Percentiles rank a stretch among this genome's conserved stretches.
These are phyloP conservation scores for Myopa tessellatipennis DNA, from an alignment of 2,888 invertebrate genomes.

Conservation along the genomic window DNA sequence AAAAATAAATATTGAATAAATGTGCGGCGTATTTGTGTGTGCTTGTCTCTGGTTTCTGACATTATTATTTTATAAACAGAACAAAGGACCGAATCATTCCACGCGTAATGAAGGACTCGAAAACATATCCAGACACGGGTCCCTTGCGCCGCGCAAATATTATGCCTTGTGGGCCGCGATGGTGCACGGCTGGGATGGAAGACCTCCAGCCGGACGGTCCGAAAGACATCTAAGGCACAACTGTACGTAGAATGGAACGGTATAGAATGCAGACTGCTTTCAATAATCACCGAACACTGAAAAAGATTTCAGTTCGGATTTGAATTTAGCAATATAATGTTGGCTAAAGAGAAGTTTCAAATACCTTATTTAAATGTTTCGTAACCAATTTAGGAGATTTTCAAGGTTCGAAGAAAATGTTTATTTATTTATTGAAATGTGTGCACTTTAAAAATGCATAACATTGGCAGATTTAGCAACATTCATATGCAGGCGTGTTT, in stretches of 20 bases:
- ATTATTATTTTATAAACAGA: slow-evolving; percentile 62
- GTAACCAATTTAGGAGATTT: no score
- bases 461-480: no score
- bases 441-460: no score
- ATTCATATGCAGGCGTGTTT: no score
- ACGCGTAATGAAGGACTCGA: slow-evolving; percentile 37
- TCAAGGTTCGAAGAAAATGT: no score
- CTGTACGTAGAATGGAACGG: slow-evolving; percentile 55
- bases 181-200: slow-evolving; percentile 50
- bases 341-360: no score
- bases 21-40: slow-evolving; percentile 39
- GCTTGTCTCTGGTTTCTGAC: slow-evolving; percentile 61
- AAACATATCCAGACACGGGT: slow-evolving; percentile 44
- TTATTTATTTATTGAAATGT: no score
- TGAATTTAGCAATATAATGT: no score
- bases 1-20: slow-evolving; percentile 61
- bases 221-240: slow-evolving; percentile 55
- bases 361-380: no score
- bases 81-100: slow-evolving; percentile 64
- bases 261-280: slow-evolving; percentile 2
- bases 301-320: slow-evolving; percentile 27
- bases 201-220: slow-evolving; percentile 61
- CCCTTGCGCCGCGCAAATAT: slow-evolving; percentile 58
- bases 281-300: slow-evolving; percentile 44
- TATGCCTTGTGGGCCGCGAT: slow-evolving; percentile 58